These are phyloP conservation scores for Venustaconcha ellipsiformis DNA, from an alignment of 1,140 invertebrate species.

Conservation along the genomic window DNA sequence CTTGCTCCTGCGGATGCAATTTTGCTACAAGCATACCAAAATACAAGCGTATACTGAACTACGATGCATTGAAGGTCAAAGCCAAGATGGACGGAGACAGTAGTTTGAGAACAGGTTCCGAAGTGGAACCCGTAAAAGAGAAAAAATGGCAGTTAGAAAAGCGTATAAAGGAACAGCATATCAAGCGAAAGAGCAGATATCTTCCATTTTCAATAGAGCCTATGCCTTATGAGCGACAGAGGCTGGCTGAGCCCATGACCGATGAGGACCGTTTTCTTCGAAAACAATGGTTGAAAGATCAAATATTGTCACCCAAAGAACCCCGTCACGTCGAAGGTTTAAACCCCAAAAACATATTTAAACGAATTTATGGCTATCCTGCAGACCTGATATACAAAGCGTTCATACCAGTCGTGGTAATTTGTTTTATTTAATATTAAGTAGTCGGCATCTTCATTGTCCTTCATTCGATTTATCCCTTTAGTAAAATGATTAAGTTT, in stretches of 20 bases:
- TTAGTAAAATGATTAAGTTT: no score
- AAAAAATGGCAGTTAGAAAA: constrained; percentile 27
- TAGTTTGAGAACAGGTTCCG: neutral
- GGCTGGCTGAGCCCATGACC: constrained; percentile 52
- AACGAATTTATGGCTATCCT: constrained; percentile 33
- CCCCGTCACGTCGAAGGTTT: constrained; percentile 47
- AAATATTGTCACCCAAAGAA: constrained; percentile 52
- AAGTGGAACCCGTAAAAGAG: constrained; percentile 13
- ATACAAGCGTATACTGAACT: no score
- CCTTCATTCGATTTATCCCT: no score
- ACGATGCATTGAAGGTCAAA: no score
- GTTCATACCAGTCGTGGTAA: constrained; percentile 16
- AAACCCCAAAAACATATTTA: constrained; percentile 33
- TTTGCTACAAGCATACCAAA: no score
- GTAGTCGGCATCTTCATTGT: no score
- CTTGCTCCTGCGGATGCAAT: no score
- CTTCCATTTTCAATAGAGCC: constrained; percentile 58
- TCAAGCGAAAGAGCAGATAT: constrained; percentile 44
- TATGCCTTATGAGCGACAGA: constrained; percentile 46
- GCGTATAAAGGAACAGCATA: constrained; percentile 19
- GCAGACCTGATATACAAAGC: constrained; percentile 33
- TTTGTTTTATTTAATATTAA: neutral
- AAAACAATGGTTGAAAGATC: constrained; percentile 60
- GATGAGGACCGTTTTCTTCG: constrained; percentile 54
- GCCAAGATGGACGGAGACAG: no score